Percentiles rank a stretch among this genome's conserved stretches.
Conservation (phyloP, 2,113 vertebrate genomes). For the Sturnira hondurensis region DNA sequence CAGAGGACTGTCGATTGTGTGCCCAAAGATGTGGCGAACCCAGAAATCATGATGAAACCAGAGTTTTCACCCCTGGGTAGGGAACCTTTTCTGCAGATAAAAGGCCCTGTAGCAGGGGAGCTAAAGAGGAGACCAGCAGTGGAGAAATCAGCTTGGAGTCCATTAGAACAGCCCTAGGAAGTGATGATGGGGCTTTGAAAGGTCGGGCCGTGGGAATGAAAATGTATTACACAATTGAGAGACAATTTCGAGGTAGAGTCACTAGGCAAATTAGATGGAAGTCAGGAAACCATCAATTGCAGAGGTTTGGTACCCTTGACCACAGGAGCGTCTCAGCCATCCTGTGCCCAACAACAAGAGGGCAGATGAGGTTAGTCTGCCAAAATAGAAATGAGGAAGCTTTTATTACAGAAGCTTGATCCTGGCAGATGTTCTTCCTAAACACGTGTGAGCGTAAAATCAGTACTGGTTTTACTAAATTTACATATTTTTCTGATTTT, state of each 20-base stretch:
- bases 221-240: not conserved
- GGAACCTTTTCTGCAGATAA: not conserved
- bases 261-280: not conserved
- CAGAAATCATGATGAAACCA: not conserved
- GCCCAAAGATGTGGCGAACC: not conserved
- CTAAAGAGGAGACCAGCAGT: not conserved
- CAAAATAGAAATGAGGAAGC: not conserved
- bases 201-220: not conserved
- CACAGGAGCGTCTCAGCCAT: not conserved
- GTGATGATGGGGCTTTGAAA: not conserved
- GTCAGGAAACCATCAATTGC: not conserved
- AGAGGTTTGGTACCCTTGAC: not conserved
- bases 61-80: not conserved
- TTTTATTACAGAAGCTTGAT: not conserved
- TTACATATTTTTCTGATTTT: not conserved
- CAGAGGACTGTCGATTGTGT: not conserved
- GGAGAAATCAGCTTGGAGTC: not conserved
- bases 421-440: not conserved
- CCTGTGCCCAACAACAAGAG: not conserved
- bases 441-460: not conserved
- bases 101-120: not conserved
- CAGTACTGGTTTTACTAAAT: conserved; percentile 2
- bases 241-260: not conserved
- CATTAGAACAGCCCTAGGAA: not conserved
- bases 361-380: not conserved